A percentile compares a stretch with the other conserved stretches of the same genome.
Evolutionary conservation across 2,888 invertebrate genomes (phyloP).

Genomic region (Leptinotarsa juncta): DNA sequence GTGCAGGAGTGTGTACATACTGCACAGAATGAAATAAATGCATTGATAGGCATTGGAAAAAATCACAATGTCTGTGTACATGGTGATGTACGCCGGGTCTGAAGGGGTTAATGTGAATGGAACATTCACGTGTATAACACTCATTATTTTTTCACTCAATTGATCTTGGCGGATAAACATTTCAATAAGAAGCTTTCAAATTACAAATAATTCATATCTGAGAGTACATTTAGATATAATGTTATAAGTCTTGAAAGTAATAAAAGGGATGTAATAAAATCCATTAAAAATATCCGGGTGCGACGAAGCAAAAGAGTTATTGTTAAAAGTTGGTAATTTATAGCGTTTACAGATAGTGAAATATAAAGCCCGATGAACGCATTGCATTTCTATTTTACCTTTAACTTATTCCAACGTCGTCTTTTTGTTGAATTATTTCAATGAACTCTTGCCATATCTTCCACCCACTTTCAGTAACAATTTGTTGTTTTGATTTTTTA

Average conservation of each 20-base stretch:
- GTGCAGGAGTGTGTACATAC: too few species aligned
- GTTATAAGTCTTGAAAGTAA: slow-evolving; percentile 43
- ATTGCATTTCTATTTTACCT: slow-evolving; percentile 53
- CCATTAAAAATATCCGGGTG: slow-evolving; percentile 51
- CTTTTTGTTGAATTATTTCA: slow-evolving; percentile 56
- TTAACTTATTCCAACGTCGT: slow-evolving; percentile 53
- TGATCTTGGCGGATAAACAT: not conserved
- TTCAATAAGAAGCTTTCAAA: not conserved
- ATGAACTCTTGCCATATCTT: not conserved
- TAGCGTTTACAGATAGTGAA: slow-evolving; percentile 53
- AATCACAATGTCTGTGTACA: too few species aligned
- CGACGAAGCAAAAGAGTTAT: slow-evolving; percentile 55
- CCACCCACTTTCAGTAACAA: too few species aligned
- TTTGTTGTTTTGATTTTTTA: too few species aligned
- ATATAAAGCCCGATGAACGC: slow-evolving; percentile 56
- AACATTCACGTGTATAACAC: not conserved
- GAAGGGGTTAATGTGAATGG: too few species aligned
- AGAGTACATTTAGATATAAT: slow-evolving; percentile 29
- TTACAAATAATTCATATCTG: slow-evolving; percentile 26
- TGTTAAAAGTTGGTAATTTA: slow-evolving; percentile 59
- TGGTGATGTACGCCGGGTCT: too few species aligned
- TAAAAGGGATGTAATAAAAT: slow-evolving; percentile 53
- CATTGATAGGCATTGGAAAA: too few species aligned
- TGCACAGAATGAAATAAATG: too few species aligned
- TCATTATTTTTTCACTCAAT: not conserved